Base-by-base conservation (phyloP, 1,140 invertebrate genomes). In the Aphidius ervi region DNA sequence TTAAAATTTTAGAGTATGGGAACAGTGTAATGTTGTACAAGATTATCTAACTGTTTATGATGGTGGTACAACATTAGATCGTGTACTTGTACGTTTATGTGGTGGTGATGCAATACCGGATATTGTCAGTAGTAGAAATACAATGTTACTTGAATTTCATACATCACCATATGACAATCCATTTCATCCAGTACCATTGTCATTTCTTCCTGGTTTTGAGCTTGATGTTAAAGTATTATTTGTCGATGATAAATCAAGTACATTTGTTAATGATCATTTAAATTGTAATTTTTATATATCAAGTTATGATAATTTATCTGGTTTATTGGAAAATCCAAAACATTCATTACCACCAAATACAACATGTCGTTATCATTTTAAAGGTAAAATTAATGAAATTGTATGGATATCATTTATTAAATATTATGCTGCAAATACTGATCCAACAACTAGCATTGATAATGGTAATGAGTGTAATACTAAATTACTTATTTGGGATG, bases 391-490 rank as follows among this genome's bases (percentile, higher is more conserved):
- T 10, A 85, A 87, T 61, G 89, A 92, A 75, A 87, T 89, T 52
- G 88, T 93, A 16, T 93, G 90, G 91, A 83, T 92, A 60, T 89
- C 89, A 3, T 92, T 93, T 67, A 85, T 91, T 69, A 91, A 91
- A 73, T 92, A 91, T 68, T 87, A 91, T 73, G 86, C 88, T 3
- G 84, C 86, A 5, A 84, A 81, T 31, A 82, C 83, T 0, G 88
- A 89, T 65, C 78, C 81, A 5, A 79, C 84, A 0, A 82, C 84
- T 0, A 85, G 83, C 9, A 86, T 86, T 63, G 87, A 88, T 64
- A 80, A 83, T 41, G 78, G 80, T 8, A 82, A 85, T 53, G 88
- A 89, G 58, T 90, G 89, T 69, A 88, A 88, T 45, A 87, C 88
- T 4, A 84, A 88, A 60, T 80, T 91, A 5, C 82, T 87, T 46